Evolutionary conservation across 2,113 vertebrate species (phyloP).

Genomic region (Alligator mississippiensis): DNA sequence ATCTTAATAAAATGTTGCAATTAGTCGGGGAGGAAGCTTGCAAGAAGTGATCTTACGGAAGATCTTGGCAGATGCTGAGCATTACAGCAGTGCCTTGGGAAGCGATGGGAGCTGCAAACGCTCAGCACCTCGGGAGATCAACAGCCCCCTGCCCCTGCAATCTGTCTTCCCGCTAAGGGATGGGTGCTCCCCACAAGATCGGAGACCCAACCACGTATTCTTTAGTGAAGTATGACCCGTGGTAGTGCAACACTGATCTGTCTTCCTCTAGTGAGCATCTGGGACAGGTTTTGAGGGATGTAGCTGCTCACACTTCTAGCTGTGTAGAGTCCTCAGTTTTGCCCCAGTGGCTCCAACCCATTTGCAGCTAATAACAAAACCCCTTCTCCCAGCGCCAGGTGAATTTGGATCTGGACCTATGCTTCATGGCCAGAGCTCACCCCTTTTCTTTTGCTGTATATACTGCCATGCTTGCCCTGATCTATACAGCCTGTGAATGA

Average conservation of each 20-base stretch:
- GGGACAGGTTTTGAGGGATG: background rate
- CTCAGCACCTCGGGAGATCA: background rate
- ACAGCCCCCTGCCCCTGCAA: background rate
- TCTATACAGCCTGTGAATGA: background rate
- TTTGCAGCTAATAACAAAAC: background rate
- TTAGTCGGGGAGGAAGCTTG: background rate
- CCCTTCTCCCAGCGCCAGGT: accelerated
- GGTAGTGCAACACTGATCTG: too few species aligned
- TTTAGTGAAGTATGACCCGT: background rate
- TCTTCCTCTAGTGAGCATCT: background rate
- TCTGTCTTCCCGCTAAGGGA: background rate
- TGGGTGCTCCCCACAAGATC: background rate
- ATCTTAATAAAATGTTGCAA: background rate
- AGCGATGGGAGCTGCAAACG: background rate
- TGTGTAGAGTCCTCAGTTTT: background rate
- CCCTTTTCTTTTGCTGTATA: background rate
- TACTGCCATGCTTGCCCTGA: background rate
- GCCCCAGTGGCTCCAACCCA: background rate
- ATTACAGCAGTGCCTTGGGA: background rate
- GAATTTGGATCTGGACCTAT: background rate
- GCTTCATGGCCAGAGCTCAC: background rate
- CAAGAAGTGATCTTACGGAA: background rate
- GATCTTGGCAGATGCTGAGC: background rate
- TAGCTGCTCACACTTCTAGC: background rate
- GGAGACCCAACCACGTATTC: background rate